Evolutionary conservation across 1,140 invertebrate species (phyloP).

Genomic region (Nomia melanderi): DNA sequence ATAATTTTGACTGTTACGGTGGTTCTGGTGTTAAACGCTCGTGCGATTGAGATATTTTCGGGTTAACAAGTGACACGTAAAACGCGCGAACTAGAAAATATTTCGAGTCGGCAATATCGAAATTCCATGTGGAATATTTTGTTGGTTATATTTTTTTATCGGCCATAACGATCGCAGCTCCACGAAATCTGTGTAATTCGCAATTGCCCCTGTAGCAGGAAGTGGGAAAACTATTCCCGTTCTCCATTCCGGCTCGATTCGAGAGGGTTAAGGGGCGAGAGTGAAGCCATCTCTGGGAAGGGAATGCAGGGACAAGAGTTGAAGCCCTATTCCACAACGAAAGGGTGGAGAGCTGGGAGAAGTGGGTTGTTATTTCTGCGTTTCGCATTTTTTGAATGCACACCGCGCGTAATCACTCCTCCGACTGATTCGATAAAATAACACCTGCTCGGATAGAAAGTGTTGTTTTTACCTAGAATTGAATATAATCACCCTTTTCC

Average conservation of each 20-base stretch:
- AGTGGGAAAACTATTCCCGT: not conserved
- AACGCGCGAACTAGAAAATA: no score
- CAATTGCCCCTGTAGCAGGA: not conserved
- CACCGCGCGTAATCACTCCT: no score
- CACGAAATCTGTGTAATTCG: not conserved
- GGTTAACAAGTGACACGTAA: no score
- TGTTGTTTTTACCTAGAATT: no score
- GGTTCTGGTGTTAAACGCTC: no score
- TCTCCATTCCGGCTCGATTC: not conserved
- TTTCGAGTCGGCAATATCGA: not conserved
- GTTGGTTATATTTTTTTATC: no score
- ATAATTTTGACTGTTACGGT: no score
- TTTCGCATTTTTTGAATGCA: not conserved
- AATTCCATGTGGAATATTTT: not conserved
- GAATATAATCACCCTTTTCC: no score
- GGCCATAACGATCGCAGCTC: not conserved
- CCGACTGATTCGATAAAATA: no score
- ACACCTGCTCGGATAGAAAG: no score
- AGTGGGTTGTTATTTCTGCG: not conserved
- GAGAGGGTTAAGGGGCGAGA: not conserved
- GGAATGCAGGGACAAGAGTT: not conserved
- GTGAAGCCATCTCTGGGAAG: not conserved
- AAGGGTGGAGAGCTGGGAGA: not conserved
- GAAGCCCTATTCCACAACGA: not conserved
- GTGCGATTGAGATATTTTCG: no score